A percentile compares a stretch with the other conserved stretches of the same genome.
These are phyloP conservation scores for Polypterus senegalus DNA, from an alignment of 2,113 vertebrate genomes.

Conservation along the genomic window DNA sequence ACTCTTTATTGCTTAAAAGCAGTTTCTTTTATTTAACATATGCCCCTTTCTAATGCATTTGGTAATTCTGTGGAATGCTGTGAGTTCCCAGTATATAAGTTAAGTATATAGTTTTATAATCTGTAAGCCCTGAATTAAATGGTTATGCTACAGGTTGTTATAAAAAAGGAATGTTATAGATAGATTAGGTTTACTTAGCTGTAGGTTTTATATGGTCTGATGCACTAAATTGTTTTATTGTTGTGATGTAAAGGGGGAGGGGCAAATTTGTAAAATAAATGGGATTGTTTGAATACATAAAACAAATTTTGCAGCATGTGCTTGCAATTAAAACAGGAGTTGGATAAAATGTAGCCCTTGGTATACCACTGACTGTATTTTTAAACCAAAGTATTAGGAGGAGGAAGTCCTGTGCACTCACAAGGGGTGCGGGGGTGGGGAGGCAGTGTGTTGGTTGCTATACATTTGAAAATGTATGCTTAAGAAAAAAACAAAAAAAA, in stretches of 20 bases:
- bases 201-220: constrained; percentile 64
- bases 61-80: constrained; percentile 71
- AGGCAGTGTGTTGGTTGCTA: constrained; percentile 27
- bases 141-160: constrained; percentile 38
- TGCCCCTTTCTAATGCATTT: constrained; percentile 65
- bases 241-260: constrained; percentile 61
- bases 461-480: constrained; percentile 66
- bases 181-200: constrained; percentile 65
- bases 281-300: constrained; percentile 64
- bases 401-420: constrained; percentile 55
- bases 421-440: constrained; percentile 36
- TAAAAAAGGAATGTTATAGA: constrained; percentile 60
- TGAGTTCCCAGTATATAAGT: constrained; percentile 72
- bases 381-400: constrained; percentile 77
- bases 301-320: constrained; percentile 75
- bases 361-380: constrained; percentile 79
- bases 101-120: constrained; percentile 78
- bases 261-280: constrained; percentile 56
- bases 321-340: constrained; percentile 76
- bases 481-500: constrained; percentile 13
- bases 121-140: constrained; percentile 62
- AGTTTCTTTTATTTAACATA: constrained; percentile 63
- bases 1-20: constrained; percentile 67
- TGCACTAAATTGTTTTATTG: constrained; percentile 76
- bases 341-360: constrained; percentile 71